phyloP scores from a whole-genome alignment of 2,888 invertebrate genomes.

The Steinernema hermaphroditum region DNA sequence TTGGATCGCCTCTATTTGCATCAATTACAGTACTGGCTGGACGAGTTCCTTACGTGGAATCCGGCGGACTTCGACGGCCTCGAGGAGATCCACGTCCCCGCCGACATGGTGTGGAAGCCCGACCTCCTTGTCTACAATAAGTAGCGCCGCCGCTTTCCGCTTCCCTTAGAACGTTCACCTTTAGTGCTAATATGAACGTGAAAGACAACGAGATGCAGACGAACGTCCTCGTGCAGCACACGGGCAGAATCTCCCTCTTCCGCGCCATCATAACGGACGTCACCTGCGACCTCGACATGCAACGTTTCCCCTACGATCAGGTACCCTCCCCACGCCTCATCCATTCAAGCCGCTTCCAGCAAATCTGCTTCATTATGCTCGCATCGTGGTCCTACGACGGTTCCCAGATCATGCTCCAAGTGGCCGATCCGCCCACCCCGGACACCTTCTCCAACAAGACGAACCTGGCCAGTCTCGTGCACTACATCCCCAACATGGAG shows the following conservation, averaged over 20 bases:
- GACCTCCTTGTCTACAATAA: constrained; percentile 65
- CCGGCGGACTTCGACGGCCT: constrained; percentile 53
- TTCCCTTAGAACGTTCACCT: constrained; percentile 31
- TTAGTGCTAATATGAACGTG: constrained; percentile 65
- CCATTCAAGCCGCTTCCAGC: constrained; percentile 43
- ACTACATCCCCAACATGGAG: constrained; percentile 66
- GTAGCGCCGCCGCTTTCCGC: constrained; percentile 38
- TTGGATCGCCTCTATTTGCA: neutral
- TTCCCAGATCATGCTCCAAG: constrained; percentile 57
- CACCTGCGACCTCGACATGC: constrained; percentile 62
- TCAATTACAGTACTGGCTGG: constrained; percentile 54
- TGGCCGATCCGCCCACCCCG: constrained; percentile 43
- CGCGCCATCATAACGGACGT: constrained; percentile 65
- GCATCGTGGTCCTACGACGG: constrained; percentile 65
- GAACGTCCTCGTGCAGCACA: constrained; percentile 60
- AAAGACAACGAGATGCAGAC: constrained; percentile 64
- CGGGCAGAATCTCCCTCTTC: constrained; percentile 60
- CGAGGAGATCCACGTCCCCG: constrained; percentile 54
- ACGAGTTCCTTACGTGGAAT: constrained; percentile 57
- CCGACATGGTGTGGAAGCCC: constrained; percentile 55
- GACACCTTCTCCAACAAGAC: constrained; percentile 33
- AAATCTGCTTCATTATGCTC: constrained; percentile 64
- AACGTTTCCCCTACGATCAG: constrained; percentile 59
- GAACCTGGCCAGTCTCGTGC: constrained; percentile 54
- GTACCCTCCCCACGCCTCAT: constrained; percentile 34